Conservation (phyloP, 2,888 invertebrate genomes). For the Pollenia griseotomentosa region DNA sequence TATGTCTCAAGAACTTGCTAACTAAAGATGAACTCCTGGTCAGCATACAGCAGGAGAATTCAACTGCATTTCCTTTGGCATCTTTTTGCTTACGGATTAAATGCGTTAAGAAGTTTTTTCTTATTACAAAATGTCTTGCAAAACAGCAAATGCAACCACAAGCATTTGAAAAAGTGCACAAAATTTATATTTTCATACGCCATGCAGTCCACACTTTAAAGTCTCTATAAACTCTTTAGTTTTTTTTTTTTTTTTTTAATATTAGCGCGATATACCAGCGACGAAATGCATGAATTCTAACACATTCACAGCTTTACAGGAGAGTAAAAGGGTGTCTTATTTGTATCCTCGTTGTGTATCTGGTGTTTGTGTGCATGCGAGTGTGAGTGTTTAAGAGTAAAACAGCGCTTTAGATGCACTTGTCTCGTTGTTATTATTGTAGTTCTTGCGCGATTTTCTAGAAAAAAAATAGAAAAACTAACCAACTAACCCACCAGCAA, state of each 20-base stretch:
- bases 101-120: constrained; percentile 27
- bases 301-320: not conserved
- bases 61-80: constrained; percentile 68
- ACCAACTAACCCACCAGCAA: constrained; percentile 38
- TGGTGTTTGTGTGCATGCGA: constrained; percentile 19
- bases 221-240: not conserved
- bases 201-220: not conserved
- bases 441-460: constrained; percentile 60
- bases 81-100: constrained; percentile 2
- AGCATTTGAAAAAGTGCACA: constrained; percentile 38
- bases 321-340: not conserved
- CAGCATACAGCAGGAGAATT: constrained; percentile 55
- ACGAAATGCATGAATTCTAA: constrained; percentile 13
- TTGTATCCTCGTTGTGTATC: constrained; percentile 8
- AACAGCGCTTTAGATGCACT: constrained; percentile 74
- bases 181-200: constrained; percentile 16
- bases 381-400: constrained; percentile 38
- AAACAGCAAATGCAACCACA: constrained; percentile 30
- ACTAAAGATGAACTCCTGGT: constrained; percentile 65
- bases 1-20: constrained; percentile 51
- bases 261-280: not conserved
- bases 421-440: constrained; percentile 42
- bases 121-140: constrained; percentile 38
- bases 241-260: constrained; percentile 7
- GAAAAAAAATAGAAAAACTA: constrained; percentile 45